Conservation (phyloP, 2,888 invertebrate genomes). For the Palloptera scutellata region DNA sequence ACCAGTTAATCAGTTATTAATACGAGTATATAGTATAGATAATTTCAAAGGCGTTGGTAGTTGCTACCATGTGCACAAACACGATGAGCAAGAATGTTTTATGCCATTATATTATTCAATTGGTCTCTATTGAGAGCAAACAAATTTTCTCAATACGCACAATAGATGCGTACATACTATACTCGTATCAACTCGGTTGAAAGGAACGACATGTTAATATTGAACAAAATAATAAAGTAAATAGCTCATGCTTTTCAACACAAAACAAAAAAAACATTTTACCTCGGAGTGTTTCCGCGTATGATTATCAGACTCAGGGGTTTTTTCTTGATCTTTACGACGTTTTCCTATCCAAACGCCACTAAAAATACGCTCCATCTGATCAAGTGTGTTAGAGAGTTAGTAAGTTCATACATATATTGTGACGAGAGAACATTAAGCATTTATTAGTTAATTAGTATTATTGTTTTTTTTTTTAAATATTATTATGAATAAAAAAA, state of each 20-base stretch:
- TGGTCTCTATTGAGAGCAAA: too few relatives aligned
- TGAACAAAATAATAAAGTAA: too few relatives aligned
- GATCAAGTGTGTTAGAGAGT: conserved; percentile 34
- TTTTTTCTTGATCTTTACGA: conserved; percentile 61
- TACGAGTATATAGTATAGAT: neutral
- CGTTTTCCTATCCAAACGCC: conserved; percentile 88
- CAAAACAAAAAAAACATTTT: conserved; percentile 28
- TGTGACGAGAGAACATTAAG: conserved; percentile 1
- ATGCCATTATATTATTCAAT: too few relatives aligned
- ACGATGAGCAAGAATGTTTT: too few relatives aligned
- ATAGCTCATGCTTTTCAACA: neutral
- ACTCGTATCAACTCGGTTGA: too few relatives aligned
- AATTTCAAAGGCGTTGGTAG: conserved; percentile 1
- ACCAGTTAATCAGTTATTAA: neutral
- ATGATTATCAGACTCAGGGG: conserved; percentile 44
- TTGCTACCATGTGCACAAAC: too few relatives aligned
- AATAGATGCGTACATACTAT: too few relatives aligned
- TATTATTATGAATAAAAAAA: neutral
- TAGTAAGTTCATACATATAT: conserved; percentile 22
- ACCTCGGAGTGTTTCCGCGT: conserved; percentile 48
- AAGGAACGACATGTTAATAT: too few relatives aligned
- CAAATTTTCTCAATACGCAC: too few relatives aligned
- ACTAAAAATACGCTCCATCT: conserved; percentile 95
- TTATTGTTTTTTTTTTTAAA: neutral
- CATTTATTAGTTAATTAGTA: neutral